Evolutionary conservation across 2,113 vertebrate genomes (phyloP).

Genomic region (Clarias batrachus): DNA sequence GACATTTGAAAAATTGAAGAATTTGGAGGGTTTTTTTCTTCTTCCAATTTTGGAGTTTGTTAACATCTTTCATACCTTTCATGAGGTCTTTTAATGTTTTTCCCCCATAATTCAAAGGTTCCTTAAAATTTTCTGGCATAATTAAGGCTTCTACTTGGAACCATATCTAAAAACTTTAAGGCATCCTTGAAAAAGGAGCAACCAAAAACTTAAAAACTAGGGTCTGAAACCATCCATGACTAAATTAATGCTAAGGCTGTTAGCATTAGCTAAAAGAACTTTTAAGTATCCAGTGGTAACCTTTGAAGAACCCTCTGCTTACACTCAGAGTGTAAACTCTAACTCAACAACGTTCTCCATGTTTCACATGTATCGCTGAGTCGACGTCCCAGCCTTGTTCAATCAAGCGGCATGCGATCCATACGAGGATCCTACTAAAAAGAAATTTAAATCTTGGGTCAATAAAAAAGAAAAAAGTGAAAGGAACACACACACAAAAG

Average conservation of each 20-base stretch:
- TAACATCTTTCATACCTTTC: background rate
- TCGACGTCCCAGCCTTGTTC: background rate
- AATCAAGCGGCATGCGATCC: conserved; percentile 18
- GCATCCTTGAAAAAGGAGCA: background rate
- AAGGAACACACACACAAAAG: conserved; percentile 27
- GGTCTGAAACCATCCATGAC: background rate
- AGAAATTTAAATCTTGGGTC: conserved; percentile 1
- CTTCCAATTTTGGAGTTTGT: background rate
- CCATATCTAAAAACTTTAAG: background rate
- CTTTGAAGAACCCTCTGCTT: background rate
- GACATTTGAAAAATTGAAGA: background rate
- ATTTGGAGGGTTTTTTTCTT: background rate
- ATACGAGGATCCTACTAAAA: conserved; percentile 13
- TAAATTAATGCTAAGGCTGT: background rate
- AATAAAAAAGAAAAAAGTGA: background rate
- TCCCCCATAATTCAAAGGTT: background rate
- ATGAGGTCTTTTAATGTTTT: too few relatives aligned
- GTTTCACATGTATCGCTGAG: background rate
- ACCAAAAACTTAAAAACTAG: background rate
- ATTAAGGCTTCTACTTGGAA: background rate
- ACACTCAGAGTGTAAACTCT: background rate
- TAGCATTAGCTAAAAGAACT: background rate
- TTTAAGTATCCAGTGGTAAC: background rate
- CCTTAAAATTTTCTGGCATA: background rate
- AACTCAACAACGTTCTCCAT: background rate